Evolutionary conservation across 92 coral and sea anemone genomes (phyloP), one percentile per base, ranked within the genome.

Genomic region (Chrysogorgia sp.): DNA sequence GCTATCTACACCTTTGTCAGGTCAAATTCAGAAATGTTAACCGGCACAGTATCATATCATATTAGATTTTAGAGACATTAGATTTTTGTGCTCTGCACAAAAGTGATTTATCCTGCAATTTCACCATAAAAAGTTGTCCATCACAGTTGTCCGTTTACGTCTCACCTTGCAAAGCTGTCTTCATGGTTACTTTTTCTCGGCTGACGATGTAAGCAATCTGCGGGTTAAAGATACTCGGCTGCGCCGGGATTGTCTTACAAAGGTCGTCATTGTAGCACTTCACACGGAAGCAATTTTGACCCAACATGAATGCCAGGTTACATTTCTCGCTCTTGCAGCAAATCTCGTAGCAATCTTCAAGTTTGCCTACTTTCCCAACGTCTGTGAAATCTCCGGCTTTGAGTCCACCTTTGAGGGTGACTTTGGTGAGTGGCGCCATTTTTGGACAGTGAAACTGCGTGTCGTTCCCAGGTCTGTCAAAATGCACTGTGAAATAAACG

Each of bases 371-470:
- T 81, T 96, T 96, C 1, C 99, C 99, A 17, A 94, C 92, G 71
- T 96, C 99, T 1, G 99, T 96, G 63, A 96, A 96, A 43, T 96
- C 99, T 0, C 99, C 99, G 1, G 99, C 94, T 25, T 96, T 96
- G 21, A 96, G 92, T 8, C 99, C 99, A 30, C 99, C 99, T 68
- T 96, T 96, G 25, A 96, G 81, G 3, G 99, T 96, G 0, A 96
- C 99, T 72, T 96, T 96, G 56, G 91, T 89, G 70, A 96, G 57
- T 25, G 91, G 84, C 58, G 90, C 88, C 87, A 92, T 88, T 15
- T 81, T 87, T 3, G 91, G 90, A 71, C 99, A 96, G 64, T 63
- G 81, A 65, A 72, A 86, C 58, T 84, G 87, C 5, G 88, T 75
- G 26, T 79, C 69, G 15, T 41, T 63, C 12, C 86, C 90, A 3